phyloP scores from a whole-genome alignment of 2,797 vertebrate genomes.

The Loriculus beryllinus region DNA sequence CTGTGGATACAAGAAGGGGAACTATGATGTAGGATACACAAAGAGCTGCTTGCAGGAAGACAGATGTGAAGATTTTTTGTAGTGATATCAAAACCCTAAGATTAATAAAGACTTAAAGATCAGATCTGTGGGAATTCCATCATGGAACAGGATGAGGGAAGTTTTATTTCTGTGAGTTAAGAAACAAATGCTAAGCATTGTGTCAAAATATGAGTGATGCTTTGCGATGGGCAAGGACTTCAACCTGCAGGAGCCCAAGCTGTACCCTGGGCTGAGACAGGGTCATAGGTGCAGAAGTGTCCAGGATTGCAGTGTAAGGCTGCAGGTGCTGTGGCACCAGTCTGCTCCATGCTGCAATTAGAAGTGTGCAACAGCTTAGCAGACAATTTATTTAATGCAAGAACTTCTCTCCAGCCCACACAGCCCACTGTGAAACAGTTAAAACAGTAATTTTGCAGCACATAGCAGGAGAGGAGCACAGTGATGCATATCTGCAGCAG shows the following conservation, averaged over 20 bases:
- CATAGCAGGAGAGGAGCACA: background rate
- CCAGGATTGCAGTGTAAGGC: background rate
- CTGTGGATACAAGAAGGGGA: background rate
- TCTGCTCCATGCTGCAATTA: background rate
- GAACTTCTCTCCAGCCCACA: slow-evolving; percentile 31
- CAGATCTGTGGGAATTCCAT: background rate
- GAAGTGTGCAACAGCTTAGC: background rate
- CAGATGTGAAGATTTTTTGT: background rate
- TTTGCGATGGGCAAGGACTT: background rate
- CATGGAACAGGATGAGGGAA: background rate
- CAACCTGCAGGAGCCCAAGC: background rate
- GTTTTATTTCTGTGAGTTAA: background rate
- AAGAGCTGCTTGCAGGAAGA: background rate
- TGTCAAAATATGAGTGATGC: background rate
- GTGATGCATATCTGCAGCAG: background rate
- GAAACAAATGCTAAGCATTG: background rate
- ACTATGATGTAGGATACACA: background rate
- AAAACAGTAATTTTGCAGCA: slow-evolving; percentile 16
- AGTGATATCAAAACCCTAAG: background rate
- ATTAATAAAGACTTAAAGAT: background rate
- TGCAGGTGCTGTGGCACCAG: background rate
- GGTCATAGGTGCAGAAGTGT: background rate
- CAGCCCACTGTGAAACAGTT: slow-evolving; percentile 24
- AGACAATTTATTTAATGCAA: slow-evolving; percentile 17
- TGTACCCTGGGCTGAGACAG: background rate